Evolutionary conservation across 2,888 invertebrate genomes (phyloP).

Genomic region (Epistrophella euchroma): DNA sequence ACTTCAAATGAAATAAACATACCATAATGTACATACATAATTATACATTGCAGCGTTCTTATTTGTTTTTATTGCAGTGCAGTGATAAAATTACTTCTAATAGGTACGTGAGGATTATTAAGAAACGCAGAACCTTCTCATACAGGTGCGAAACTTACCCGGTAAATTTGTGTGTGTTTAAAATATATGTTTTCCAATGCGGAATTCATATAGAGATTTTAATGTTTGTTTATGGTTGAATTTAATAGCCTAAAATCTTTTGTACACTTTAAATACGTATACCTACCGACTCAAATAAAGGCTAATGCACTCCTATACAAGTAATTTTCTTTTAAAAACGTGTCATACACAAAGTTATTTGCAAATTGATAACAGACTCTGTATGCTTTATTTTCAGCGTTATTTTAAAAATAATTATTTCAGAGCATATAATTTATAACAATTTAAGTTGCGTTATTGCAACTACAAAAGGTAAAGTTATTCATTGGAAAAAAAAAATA

Average conservation of each 20-base stretch:
- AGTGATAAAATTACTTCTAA: background rate
- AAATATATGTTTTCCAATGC: background rate
- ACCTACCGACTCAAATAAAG: too few species aligned
- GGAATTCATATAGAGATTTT: background rate
- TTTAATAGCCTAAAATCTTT: background rate
- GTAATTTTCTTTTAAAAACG: background rate
- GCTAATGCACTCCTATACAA: too few species aligned
- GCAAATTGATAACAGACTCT: background rate
- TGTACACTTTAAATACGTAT: too few species aligned
- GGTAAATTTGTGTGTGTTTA: background rate
- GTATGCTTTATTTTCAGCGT: background rate
- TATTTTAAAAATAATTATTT: background rate
- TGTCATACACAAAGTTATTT: background rate
- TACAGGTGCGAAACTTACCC: background rate
- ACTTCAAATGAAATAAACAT: too few species aligned
- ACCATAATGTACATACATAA: too few species aligned
- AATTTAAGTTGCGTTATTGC: background rate
- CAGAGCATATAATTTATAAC: background rate
- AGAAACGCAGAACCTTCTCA: background rate
- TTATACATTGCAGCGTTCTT: too few species aligned
- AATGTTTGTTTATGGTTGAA: background rate
- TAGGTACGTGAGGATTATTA: background rate
- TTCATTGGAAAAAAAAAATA: background rate
- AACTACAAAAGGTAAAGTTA: background rate
- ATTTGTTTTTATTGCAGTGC: background rate